phyloP scores from a whole-genome alignment of 2,113 vertebrate genomes.

The Melanerpes aurifrons region DNA sequence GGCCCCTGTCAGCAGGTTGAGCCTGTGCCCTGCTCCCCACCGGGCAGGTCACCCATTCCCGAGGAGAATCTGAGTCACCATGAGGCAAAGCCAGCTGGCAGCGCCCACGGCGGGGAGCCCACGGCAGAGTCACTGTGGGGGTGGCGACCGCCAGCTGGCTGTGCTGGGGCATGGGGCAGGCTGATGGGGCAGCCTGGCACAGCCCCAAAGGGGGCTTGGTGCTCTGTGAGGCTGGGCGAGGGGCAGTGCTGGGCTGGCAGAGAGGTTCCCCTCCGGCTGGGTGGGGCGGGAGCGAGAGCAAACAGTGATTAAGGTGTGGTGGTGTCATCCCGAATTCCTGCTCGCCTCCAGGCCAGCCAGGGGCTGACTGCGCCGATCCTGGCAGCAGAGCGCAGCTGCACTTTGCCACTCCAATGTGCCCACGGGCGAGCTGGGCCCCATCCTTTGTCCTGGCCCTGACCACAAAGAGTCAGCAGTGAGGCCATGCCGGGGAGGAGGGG shows the following conservation, averaged over 20 bases:
- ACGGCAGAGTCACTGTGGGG: rapidly evolving
- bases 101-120: not conserved
- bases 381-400: rapidly evolving
- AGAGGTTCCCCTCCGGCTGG: not conserved
- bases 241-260: not conserved
- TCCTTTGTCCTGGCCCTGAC: not conserved
- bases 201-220: rapidly evolving
- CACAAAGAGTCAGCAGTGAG: rapidly evolving
- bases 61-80: slow-evolving; percentile 19
- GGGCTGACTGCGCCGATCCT: not conserved
- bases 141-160: not conserved
- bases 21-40: not conserved
- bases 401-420: rapidly evolving
- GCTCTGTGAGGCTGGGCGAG: not conserved
- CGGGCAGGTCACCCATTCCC: not conserved
- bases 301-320: slow-evolving; percentile 4
- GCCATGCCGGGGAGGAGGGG: not conserved
- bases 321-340: slow-evolving; percentile 53
- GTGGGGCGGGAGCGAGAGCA: not conserved
- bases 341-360: not conserved
- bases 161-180: not conserved
- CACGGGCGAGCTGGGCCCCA: rapidly evolving
- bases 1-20: not conserved
- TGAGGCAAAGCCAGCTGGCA: rapidly evolving
- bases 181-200: rapidly evolving